These are phyloP conservation scores for Hyposmocoma kahamanoa DNA, from an alignment of 1,140 invertebrate species.

Conservation along the genomic window DNA sequence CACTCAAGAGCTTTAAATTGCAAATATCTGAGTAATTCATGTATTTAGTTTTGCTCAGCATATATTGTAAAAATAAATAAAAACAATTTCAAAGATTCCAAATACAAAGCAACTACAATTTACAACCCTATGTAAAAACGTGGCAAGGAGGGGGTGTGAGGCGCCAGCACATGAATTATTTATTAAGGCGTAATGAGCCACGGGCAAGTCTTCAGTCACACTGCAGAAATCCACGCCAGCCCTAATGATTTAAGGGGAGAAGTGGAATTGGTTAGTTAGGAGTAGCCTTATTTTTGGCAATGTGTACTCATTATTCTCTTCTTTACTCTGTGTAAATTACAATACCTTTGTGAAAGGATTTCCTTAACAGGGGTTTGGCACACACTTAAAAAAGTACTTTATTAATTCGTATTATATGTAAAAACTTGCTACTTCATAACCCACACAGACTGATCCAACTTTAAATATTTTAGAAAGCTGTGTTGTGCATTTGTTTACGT, in stretches of 20 bases:
- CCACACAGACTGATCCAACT: too few relatives aligned
- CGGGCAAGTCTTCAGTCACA: constrained; percentile 22
- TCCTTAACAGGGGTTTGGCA: too few relatives aligned
- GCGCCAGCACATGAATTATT: constrained; percentile 34
- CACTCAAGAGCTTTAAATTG: too few relatives aligned
- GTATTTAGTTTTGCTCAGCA: background rate
- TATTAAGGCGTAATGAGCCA: constrained; percentile 40
- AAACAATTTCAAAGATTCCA: background rate
- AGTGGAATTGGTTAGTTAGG: background rate
- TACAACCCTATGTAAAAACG: background rate
- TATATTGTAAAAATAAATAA: background rate
- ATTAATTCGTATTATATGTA: too few relatives aligned
- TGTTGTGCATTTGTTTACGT: too few relatives aligned
- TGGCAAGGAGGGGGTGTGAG: constrained; percentile 5
- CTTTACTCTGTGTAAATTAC: too few relatives aligned
- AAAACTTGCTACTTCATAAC: too few relatives aligned
- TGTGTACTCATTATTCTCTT: too few relatives aligned
- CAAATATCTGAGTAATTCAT: background rate
- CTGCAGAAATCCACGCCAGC: background rate
- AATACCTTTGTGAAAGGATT: too few relatives aligned
- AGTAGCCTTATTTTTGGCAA: background rate
- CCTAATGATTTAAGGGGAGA: background rate
- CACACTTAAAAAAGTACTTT: too few relatives aligned
- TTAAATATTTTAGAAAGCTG: too few relatives aligned
- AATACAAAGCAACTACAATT: background rate